Percentiles rank a stretch among this genome's conserved stretches.
Evolutionary conservation across 2,888 invertebrate species (phyloP).

Genomic region (Leptinotarsa peninsularis): DNA sequence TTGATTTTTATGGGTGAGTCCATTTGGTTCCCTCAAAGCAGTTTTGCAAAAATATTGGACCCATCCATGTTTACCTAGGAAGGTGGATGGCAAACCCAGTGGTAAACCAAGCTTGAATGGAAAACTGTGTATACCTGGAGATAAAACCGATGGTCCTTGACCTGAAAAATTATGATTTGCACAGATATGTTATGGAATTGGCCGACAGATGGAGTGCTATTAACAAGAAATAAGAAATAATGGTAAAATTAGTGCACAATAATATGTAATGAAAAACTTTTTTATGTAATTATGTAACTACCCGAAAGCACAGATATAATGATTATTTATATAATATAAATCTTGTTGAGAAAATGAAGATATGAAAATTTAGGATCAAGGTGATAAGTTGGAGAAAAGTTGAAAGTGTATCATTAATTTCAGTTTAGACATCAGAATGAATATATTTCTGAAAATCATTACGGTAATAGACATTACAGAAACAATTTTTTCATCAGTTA

Average conservation of each 20-base stretch:
- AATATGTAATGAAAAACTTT: too few species aligned
- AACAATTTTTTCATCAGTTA: too few species aligned
- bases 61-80: constrained; percentile 94
- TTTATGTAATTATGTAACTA: too few species aligned
- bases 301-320: too few species aligned
- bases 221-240: too few species aligned
- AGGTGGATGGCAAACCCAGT: constrained; percentile 90
- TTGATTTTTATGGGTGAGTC: constrained; percentile 93
- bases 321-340: too few species aligned
- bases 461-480: not conserved
- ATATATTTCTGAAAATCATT: not conserved
- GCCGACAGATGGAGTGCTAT: too few species aligned
- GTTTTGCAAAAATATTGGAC: constrained; percentile 95
- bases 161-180: constrained; percentile 67
- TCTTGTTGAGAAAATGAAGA: too few species aligned
- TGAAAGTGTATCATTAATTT: not conserved
- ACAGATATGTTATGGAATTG: too few species aligned
- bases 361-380: too few species aligned
- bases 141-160: constrained; percentile 84
- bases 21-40: constrained; percentile 87
- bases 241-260: too few species aligned
- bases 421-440: not conserved
- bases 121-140: constrained; percentile 94
- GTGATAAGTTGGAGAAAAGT: too few species aligned
- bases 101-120: constrained; percentile 93